Conservation (phyloP, 2,113 vertebrate genomes). For the Alosa alosa region DNA sequence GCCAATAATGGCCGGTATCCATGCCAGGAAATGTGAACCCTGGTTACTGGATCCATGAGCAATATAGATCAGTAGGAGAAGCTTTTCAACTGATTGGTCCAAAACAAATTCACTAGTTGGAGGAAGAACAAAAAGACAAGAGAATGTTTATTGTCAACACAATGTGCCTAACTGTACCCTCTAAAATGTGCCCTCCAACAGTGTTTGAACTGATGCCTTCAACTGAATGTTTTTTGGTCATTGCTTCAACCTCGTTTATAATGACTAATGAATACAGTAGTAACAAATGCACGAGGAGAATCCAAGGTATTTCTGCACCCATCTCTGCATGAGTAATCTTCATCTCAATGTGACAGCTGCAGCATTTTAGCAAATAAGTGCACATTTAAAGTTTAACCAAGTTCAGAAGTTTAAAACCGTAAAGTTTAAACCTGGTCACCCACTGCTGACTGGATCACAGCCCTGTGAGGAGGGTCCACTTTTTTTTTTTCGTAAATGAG, state of each 20-base stretch:
- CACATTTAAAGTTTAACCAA: neutral
- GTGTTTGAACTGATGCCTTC: neutral
- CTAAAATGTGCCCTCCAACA: neutral
- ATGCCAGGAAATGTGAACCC: neutral
- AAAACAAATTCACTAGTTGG: neutral
- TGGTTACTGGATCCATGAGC: neutral
- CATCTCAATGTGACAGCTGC: neutral
- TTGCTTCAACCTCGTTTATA: neutral
- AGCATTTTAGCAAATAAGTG: neutral
- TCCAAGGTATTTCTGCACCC: neutral
- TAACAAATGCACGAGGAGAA: neutral
- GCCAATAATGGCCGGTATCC: neutral
- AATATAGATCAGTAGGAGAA: neutral
- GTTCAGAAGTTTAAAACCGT: neutral
- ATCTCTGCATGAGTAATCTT: neutral
- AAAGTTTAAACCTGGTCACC: neutral
- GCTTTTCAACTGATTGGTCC: neutral
- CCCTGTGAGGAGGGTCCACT: neutral
- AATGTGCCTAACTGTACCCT: neutral
- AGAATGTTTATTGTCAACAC: neutral
- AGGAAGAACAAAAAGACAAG: neutral
- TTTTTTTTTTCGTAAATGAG: neutral
- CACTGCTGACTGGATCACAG: neutral
- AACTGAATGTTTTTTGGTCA: neutral
- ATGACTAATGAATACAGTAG: neutral